Conservation (phyloP, 2,113 vertebrate species). For the Bambusicola thoracicus region DNA sequence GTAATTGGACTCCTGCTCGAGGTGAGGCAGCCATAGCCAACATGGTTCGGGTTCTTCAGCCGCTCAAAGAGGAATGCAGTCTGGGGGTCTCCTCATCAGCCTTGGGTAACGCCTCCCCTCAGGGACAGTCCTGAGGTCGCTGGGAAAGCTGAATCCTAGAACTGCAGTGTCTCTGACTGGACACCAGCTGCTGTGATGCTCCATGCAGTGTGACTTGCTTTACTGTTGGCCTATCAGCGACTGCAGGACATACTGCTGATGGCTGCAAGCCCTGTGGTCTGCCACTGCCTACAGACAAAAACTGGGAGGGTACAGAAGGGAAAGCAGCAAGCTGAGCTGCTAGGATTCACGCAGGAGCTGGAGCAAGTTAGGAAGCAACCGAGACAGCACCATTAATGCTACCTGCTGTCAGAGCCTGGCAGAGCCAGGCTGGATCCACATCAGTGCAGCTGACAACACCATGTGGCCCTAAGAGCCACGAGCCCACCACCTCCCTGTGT, state of each 20-base stretch:
- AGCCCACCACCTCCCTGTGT: rapidly evolving
- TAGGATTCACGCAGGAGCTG: neutral
- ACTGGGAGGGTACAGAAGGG: neutral
- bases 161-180: neutral
- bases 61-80: neutral
- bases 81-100: neutral
- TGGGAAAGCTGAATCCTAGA: neutral
- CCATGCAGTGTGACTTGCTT: neutral
- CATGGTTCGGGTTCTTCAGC: conserved; percentile 27
- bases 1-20: conserved; percentile 13
- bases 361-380: neutral
- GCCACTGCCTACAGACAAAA: neutral
- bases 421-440: neutral
- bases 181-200: neutral
- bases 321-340: neutral
- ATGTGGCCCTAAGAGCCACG: rapidly evolving
- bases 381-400: neutral
- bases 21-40: neutral
- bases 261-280: neutral
- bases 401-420: neutral
- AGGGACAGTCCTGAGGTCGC: neutral
- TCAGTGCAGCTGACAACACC: rapidly evolving
- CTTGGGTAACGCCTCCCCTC: neutral
- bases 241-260: rapidly evolving
- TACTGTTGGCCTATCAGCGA: neutral